These are phyloP conservation scores for Gryllus longicercus DNA, from an alignment of 2,888 invertebrate genomes.

Conservation along the genomic window DNA sequence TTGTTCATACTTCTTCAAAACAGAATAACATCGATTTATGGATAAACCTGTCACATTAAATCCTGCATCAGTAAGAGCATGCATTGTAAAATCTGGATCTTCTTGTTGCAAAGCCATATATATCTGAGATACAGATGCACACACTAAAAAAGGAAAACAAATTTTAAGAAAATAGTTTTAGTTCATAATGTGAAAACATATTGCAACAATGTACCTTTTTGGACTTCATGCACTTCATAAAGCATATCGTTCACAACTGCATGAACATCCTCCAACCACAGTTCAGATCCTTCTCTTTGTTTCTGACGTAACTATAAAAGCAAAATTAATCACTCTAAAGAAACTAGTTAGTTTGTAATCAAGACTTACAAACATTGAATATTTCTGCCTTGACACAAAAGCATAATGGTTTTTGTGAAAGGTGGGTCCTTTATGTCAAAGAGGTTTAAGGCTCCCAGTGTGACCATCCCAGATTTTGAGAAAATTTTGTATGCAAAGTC, in stretches of 20 bases:
- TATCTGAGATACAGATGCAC: slow-evolving; percentile 41
- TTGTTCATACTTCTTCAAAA: too few relatives aligned
- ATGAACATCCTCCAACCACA: slow-evolving; percentile 60
- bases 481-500: too few relatives aligned
- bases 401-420: too few relatives aligned
- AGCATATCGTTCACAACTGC: slow-evolving; percentile 51
- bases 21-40: too few relatives aligned
- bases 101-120: slow-evolving; percentile 42
- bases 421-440: too few relatives aligned
- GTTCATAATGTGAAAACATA: background rate
- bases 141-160: slow-evolving; percentile 39
- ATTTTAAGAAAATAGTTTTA: background rate
- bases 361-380: too few relatives aligned
- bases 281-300: slow-evolving; percentile 51
- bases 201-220: slow-evolving; percentile 38
- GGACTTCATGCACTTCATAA: slow-evolving; percentile 43
- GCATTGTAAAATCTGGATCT: slow-evolving; percentile 37
- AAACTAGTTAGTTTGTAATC: background rate
- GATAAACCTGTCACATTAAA: background rate
- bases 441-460: too few relatives aligned
- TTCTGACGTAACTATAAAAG: slow-evolving; percentile 19
- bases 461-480: too few relatives aligned
- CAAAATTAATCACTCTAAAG: slow-evolving; percentile 3
- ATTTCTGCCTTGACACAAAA: too few relatives aligned
- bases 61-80: background rate